These are phyloP conservation scores for Anorthoa munda DNA, from an alignment of 2,888 invertebrate species.

Conservation along the genomic window DNA sequence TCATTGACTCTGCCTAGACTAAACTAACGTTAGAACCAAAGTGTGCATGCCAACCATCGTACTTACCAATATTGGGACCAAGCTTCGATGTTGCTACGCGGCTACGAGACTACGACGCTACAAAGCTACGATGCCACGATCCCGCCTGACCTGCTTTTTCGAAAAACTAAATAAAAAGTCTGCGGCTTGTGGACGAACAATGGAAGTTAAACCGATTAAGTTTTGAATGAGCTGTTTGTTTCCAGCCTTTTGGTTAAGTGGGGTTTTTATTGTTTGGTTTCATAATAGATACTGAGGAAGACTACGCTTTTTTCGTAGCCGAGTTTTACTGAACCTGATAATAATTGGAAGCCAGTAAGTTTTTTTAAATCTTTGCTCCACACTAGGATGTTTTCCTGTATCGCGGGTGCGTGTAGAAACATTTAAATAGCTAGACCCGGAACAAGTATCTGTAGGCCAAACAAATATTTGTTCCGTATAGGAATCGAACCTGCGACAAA, in stretches of 20 bases:
- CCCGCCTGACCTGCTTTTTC: constrained; percentile 70
- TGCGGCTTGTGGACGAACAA: constrained; percentile 40
- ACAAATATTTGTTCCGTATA: not conserved
- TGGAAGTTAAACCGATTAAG: constrained; percentile 59
- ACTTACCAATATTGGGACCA: not conserved
- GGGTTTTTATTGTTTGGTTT: constrained; percentile 29
- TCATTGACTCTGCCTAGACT: not conserved
- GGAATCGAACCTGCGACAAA: not conserved
- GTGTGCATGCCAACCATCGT: not conserved
- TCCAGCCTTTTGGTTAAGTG: constrained; percentile 24
- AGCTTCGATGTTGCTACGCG: constrained; percentile 56
- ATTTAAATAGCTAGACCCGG: not conserved
- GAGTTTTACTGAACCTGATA: not conserved
- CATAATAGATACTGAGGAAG: constrained; percentile 23
- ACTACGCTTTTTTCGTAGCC: not conserved
- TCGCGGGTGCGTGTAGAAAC: not conserved
- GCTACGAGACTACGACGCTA: constrained; percentile 44
- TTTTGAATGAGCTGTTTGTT: constrained; percentile 55
- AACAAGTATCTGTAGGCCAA: too few relatives aligned
- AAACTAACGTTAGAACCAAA: not conserved
- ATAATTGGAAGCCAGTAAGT: not conserved
- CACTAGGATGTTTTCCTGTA: not conserved
- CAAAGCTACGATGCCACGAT: constrained; percentile 57
- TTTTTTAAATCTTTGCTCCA: not conserved
- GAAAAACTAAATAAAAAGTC: constrained; percentile 62